These are phyloP conservation scores for Drosophila quinaria DNA, from an alignment of 2,888 invertebrate species.

Conservation along the genomic window DNA sequence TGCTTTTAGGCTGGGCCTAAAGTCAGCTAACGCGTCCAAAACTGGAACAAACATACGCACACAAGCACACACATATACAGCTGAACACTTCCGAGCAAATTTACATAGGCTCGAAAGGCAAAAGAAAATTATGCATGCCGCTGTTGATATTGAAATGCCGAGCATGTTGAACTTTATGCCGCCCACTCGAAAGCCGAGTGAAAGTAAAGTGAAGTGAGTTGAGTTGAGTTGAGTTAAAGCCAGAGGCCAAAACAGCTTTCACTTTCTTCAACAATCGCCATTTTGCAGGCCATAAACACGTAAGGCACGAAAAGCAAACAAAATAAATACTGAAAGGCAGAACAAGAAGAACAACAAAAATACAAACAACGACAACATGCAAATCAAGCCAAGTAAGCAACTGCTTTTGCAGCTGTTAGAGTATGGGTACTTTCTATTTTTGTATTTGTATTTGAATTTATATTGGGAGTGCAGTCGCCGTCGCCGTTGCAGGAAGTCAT, in stretches of 20 bases:
- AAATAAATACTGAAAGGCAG: slow-evolving; percentile 42
- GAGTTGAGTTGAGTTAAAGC: slow-evolving; percentile 9
- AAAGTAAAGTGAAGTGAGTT: slow-evolving; percentile 24
- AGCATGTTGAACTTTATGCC: slow-evolving; percentile 59
- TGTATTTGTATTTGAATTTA: slow-evolving; percentile 24
- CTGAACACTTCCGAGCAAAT: slow-evolving; percentile 64
- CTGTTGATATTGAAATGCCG: slow-evolving; percentile 79
- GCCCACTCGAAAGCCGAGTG: slow-evolving; percentile 41
- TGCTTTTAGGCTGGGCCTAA: slow-evolving; percentile 57
- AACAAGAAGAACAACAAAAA: slow-evolving; percentile 14
- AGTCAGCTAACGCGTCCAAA: slow-evolving; percentile 50
- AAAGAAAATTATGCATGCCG: slow-evolving; percentile 77
- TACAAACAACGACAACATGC: slow-evolving; percentile 12
- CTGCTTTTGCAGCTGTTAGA: slow-evolving; percentile 11
- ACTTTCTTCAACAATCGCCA: slow-evolving; percentile 64
- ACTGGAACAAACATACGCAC: slow-evolving; percentile 64
- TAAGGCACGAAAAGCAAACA: slow-evolving; percentile 70
- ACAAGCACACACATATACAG: slow-evolving; percentile 13
- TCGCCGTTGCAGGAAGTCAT: slow-evolving; percentile 68
- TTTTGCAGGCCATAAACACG: slow-evolving; percentile 77
- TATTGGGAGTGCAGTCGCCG: slow-evolving; percentile 25
- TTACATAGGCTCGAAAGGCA: slow-evolving; percentile 65
- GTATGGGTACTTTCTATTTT: slow-evolving; percentile 1
- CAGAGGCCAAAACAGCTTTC: slow-evolving; percentile 58
- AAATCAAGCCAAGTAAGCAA: slow-evolving; percentile 29